These are phyloP conservation scores for Anser cygnoides DNA, from an alignment of 2,113 vertebrate genomes.

Conservation along the genomic window DNA sequence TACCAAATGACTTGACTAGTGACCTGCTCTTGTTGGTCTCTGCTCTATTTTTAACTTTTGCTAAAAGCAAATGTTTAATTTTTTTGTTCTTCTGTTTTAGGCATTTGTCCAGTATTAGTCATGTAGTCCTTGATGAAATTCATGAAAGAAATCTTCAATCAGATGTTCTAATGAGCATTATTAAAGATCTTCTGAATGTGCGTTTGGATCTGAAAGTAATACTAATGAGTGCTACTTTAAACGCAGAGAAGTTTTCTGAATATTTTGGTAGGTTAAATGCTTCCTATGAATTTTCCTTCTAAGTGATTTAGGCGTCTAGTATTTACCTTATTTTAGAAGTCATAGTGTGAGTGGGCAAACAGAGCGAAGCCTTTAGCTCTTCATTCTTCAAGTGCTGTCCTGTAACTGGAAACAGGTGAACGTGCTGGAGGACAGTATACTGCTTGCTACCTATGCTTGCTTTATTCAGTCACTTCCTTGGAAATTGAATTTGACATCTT, in stretches of 20 bases:
- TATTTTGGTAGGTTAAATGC: conserved; percentile 87
- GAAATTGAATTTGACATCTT: background rate
- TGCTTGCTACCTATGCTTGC: background rate
- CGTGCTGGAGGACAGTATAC: background rate
- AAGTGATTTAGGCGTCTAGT: background rate
- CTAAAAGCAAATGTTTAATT: background rate
- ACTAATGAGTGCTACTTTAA: conserved; percentile 96
- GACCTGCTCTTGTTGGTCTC: background rate
- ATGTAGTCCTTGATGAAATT: conserved; percentile 94
- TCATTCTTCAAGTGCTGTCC: background rate
- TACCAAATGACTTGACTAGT: background rate
- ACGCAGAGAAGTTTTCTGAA: conserved; percentile 95
- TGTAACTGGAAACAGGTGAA: background rate
- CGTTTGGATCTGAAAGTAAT: conserved; percentile 90
- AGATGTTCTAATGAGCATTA: conserved; percentile 91
- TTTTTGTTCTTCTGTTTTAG: conserved; percentile 68
- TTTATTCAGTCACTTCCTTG: background rate
- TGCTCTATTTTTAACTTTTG: background rate
- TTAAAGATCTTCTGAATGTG: conserved; percentile 87
- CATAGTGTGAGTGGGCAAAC: background rate
- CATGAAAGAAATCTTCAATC: conserved; percentile 97
- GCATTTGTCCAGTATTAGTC: conserved; percentile 88
- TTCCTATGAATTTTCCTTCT: background rate
- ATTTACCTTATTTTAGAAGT: background rate
- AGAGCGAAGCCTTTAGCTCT: background rate